Conservation (phyloP, 1,140 invertebrate genomes). For the Drosophila lowei region DNA sequence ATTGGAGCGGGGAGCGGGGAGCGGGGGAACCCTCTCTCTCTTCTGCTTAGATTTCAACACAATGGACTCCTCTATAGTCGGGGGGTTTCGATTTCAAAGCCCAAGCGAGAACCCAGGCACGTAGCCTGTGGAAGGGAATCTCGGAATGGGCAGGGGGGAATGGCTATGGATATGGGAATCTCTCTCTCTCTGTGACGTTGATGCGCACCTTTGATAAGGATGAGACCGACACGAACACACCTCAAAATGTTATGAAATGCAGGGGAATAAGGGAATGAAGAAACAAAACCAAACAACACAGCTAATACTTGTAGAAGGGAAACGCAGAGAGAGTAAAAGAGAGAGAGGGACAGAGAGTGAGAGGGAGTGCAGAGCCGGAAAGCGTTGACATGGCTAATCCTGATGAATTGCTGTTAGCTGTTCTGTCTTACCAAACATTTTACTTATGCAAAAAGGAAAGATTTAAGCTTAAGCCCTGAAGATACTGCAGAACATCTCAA, state of each 20-base stretch:
- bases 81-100: constrained; percentile 76
- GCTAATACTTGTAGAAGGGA: constrained; percentile 14
- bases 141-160: not conserved
- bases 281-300: constrained; percentile 17
- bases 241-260: constrained; percentile 54
- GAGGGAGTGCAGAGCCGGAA: constrained; percentile 19
- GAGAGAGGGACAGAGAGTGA: constrained; percentile 1
- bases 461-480: no score
- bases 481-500: no score
- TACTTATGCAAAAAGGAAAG: not conserved
- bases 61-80: constrained; percentile 47
- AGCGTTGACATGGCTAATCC: constrained; percentile 62
- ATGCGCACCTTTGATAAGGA: constrained; percentile 78
- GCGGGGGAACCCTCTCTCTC: constrained; percentile 15
- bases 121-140: constrained; percentile 41
- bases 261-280: not conserved
- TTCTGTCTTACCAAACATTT: constrained; percentile 28
- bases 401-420: constrained; percentile 52
- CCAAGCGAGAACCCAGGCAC: constrained; percentile 46
- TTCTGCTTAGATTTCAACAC: constrained; percentile 72
- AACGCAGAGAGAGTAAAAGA: not conserved
- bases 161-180: constrained; percentile 18
- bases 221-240: constrained; percentile 54
- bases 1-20: constrained; percentile 9
- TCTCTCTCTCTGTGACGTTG: constrained; percentile 63